These are phyloP conservation scores for Oreonectes daqikongensis DNA, from an alignment of 2,797 vertebrate species.

Conservation along the genomic window DNA sequence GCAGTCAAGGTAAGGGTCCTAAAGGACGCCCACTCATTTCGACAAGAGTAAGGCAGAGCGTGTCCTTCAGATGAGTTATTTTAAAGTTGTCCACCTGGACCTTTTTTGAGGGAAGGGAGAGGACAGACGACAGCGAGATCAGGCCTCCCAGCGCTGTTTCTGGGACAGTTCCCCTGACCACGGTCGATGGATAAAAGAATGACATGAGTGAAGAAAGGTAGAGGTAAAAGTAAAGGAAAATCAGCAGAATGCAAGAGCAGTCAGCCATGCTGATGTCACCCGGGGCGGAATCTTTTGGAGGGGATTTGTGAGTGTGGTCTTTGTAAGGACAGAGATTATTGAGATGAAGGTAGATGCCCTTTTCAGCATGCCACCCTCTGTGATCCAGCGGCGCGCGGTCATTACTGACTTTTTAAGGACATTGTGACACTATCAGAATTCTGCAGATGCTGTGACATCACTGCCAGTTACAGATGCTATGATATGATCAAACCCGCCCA, in stretches of 20 bases:
- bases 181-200: constrained; percentile 40
- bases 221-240: constrained; percentile 47
- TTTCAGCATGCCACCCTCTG: constrained; percentile 18
- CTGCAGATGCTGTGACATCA: constrained; percentile 30
- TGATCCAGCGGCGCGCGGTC: constrained; percentile 13
- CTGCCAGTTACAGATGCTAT: not conserved
- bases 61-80: constrained; percentile 49
- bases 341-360: constrained; percentile 36
- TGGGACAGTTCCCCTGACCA: constrained; percentile 57
- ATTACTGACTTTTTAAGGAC: constrained; percentile 37
- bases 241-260: constrained; percentile 34
- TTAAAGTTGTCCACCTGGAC: constrained; percentile 44
- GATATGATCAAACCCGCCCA: constrained; percentile 21
- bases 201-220: constrained; percentile 40
- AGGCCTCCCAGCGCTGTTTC: constrained; percentile 47
- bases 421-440: constrained; percentile 28
- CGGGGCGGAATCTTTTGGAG: constrained; percentile 44
- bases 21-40: constrained; percentile 35
- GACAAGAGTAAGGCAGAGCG: constrained; percentile 19
- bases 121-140: constrained; percentile 43
- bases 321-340: constrained; percentile 40
- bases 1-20: constrained; percentile 13
- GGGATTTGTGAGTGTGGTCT: constrained; percentile 37
- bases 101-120: constrained; percentile 41
- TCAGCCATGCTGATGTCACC: constrained; percentile 39